These are phyloP conservation scores for Microcebus jonahi DNA, from an alignment of 2,113 vertebrate species.

Conservation along the genomic window DNA sequence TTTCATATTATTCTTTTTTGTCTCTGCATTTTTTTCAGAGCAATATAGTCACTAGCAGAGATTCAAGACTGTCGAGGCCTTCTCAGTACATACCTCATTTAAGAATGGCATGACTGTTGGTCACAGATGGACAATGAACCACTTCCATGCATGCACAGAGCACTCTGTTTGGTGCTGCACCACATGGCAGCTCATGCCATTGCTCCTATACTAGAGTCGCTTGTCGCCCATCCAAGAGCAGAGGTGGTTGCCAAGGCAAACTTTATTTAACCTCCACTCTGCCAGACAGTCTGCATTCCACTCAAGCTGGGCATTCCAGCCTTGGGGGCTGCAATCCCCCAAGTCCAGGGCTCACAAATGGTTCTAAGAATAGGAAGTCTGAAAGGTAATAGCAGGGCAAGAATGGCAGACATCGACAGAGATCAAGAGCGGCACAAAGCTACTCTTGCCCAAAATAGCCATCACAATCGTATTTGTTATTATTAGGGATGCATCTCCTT, in stretches of 20 bases:
- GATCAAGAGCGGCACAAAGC: conserved; percentile 58
- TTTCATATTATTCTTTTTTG: background rate
- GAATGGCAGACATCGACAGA: conserved; percentile 35
- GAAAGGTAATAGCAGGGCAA: conserved; percentile 75
- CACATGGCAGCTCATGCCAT: conserved; percentile 65
- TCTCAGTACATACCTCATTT: background rate
- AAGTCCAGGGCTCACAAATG: conserved; percentile 30
- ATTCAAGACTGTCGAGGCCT: background rate
- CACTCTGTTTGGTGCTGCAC: background rate
- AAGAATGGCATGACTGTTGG: background rate
- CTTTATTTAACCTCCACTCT: conserved; percentile 89
- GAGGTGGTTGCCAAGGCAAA: conserved; percentile 84
- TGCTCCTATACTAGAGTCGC: conserved; percentile 74
- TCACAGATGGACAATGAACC: background rate
- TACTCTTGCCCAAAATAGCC: conserved; percentile 52
- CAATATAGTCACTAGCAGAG: background rate
- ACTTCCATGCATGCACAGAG: background rate
- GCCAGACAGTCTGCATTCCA: conserved; percentile 89
- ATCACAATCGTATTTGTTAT: conserved; percentile 42
- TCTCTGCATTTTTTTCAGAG: background rate
- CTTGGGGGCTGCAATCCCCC: conserved; percentile 69
- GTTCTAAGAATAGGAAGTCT: conserved; percentile 61
- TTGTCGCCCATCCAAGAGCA: conserved; percentile 76
- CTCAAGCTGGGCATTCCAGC: conserved; percentile 76
- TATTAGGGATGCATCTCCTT: conserved; percentile 60